These are phyloP conservation scores for Perca flavescens DNA, from an alignment of 2,113 vertebrate genomes.

Conservation along the genomic window DNA sequence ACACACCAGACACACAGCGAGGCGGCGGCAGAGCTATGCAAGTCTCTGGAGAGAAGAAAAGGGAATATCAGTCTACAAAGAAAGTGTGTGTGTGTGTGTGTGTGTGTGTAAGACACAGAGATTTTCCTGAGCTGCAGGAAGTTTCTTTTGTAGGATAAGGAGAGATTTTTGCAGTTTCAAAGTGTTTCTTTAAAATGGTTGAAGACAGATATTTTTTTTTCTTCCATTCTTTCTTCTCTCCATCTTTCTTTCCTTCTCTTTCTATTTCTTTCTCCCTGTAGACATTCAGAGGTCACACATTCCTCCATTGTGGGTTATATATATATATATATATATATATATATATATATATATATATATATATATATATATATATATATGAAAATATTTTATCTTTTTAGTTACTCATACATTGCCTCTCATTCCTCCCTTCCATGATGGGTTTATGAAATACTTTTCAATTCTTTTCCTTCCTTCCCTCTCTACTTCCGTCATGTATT, in stretches of 20 bases:
- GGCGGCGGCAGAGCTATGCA: slow-evolving; percentile 40
- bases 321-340: too few species aligned
- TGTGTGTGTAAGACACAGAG: slow-evolving; percentile 26
- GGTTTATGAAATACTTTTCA: too few species aligned
- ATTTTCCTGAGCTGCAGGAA: slow-evolving; percentile 55
- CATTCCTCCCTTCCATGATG: not conserved
- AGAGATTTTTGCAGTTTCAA: slow-evolving; percentile 62
- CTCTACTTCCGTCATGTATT: too few species aligned
- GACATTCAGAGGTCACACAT: not conserved
- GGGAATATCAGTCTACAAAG: slow-evolving; percentile 57
- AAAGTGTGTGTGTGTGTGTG: slow-evolving; percentile 1
- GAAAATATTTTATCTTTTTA: not conserved
- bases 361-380: too few species aligned
- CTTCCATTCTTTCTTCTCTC: not conserved
- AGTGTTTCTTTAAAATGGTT: slow-evolving; percentile 45
- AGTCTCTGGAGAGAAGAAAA: slow-evolving; percentile 53
- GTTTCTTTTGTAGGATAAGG: slow-evolving; percentile 63
- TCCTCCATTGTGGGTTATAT: not conserved
- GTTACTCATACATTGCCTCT: not conserved
- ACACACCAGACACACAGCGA: not conserved
- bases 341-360: too few species aligned
- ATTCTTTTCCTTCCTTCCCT: not conserved
- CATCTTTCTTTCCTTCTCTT: not conserved
- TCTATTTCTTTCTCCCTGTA: too few species aligned
- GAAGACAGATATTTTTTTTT: not conserved